These are phyloP conservation scores for Dipodomys spectabilis DNA, from an alignment of 2,113 vertebrate genomes.

Conservation along the genomic window DNA sequence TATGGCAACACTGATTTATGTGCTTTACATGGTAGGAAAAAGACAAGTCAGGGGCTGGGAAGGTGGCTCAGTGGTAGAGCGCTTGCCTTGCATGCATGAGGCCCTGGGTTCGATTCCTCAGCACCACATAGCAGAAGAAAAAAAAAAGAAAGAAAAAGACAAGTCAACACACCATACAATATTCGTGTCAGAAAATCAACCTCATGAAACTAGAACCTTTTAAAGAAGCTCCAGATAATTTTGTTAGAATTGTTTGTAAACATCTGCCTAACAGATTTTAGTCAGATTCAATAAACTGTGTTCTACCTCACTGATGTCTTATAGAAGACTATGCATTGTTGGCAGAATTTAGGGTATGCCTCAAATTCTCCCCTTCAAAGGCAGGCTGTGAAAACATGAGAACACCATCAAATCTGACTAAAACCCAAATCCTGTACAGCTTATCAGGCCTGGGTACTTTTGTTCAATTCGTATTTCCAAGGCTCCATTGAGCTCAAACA, in stretches of 20 bases:
- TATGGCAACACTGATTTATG: neutral
- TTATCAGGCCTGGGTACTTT: neutral
- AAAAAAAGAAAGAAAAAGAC: no score
- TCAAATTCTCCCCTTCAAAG: neutral
- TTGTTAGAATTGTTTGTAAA: conserved; percentile 40
- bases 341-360: neutral
- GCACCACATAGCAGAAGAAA: no score
- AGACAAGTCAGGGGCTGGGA: no score
- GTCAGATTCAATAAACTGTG: neutral
- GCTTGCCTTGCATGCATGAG: no score
- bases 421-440: neutral
- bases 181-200: neutral
- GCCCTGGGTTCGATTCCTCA: no score
- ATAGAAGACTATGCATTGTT: neutral
- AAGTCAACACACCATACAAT: neutral
- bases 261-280: neutral
- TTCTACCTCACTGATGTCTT: neutral
- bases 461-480: neutral
- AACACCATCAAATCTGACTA: neutral
- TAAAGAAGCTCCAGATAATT: neutral
- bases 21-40: neutral
- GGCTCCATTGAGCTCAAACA: neutral
- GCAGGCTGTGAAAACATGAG: neutral
- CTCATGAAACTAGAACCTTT: neutral
- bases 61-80: no score